Evolutionary conservation across 2,797 vertebrate genomes (phyloP).

Genomic region (Morelia viridis): DNA sequence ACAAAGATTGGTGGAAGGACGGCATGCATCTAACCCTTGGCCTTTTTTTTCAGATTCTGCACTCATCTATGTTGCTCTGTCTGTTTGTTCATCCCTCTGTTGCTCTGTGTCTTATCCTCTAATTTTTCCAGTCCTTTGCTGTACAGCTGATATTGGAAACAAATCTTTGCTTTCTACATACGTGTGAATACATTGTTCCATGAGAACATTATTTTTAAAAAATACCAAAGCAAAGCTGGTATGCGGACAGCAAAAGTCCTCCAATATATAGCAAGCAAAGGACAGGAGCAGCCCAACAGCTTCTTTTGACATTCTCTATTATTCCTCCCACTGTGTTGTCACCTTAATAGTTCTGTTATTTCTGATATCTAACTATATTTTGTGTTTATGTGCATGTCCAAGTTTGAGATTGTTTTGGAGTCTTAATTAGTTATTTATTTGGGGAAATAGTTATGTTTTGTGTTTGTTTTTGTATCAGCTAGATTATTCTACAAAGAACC

Average conservation of each 20-base stretch:
- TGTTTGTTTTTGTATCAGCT: background rate
- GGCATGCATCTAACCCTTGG: slow-evolving; percentile 61
- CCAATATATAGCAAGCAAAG: slow-evolving; percentile 63
- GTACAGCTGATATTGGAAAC: slow-evolving; percentile 42
- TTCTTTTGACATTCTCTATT: slow-evolving; percentile 53
- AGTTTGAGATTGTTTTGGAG: background rate
- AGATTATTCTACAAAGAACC: background rate
- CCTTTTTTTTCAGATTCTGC: slow-evolving; percentile 59
- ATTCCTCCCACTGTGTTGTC: slow-evolving; percentile 39
- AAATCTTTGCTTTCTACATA: slow-evolving; percentile 30
- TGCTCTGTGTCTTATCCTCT: slow-evolving; percentile 61
- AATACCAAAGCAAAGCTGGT: background rate
- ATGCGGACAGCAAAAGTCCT: slow-evolving; percentile 51
- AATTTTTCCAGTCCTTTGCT: slow-evolving; percentile 67
- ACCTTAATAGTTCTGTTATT: slow-evolving; percentile 49
- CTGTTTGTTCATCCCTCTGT: slow-evolving; percentile 56
- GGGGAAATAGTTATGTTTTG: background rate
- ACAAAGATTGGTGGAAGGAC: slow-evolving; percentile 69
- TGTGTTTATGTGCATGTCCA: slow-evolving; percentile 50
- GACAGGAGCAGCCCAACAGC: slow-evolving; percentile 54
- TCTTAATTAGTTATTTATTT: slow-evolving; percentile 3
- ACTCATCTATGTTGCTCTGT: slow-evolving; percentile 56
- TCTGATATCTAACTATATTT: slow-evolving; percentile 54
- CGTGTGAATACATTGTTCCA: background rate
- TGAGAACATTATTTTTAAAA: slow-evolving; percentile 24